Conservation (phyloP, 2,888 invertebrate genomes). For the Cactoblastis cactorum region DNA sequence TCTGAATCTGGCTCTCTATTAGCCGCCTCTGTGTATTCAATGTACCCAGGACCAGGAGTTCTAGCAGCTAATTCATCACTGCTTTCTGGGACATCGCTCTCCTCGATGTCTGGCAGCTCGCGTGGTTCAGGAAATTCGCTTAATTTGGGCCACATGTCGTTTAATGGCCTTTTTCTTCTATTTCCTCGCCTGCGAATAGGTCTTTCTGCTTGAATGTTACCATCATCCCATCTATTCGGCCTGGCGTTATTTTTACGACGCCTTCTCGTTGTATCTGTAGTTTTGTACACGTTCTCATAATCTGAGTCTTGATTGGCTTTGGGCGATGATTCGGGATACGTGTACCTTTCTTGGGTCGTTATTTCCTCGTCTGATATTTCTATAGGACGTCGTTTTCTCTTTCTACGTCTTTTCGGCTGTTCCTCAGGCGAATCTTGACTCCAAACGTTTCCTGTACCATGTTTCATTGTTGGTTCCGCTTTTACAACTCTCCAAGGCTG, state of each 20-base stretch:
- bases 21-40: not conserved
- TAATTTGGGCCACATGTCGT: conserved; percentile 39
- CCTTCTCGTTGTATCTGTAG: conserved; percentile 44
- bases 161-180: conserved; percentile 51
- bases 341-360: conserved; percentile 36
- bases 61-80: not conserved
- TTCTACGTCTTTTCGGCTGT: conserved; percentile 67
- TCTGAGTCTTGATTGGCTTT: conserved; percentile 38
- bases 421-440: conserved; percentile 49
- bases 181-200: conserved; percentile 54
- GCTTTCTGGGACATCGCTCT: conserved; percentile 4
- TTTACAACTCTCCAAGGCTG: conserved; percentile 77
- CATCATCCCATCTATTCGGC: conserved; percentile 57
- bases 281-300: conserved; percentile 30
- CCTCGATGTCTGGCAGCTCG: conserved; percentile 17
- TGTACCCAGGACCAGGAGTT: not conserved
- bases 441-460: conserved; percentile 45
- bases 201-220: conserved; percentile 47
- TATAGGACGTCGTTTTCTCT: conserved; percentile 82
- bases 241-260: conserved; percentile 50
- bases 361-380: conserved; percentile 36
- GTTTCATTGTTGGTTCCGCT: conserved; percentile 40
- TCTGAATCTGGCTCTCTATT: not conserved
- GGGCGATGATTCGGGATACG: conserved; percentile 36
- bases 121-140: conserved; percentile 40